These are phyloP conservation scores for Bradysia coprophila DNA, from an alignment of 1,140 invertebrate species.

Conservation along the genomic window DNA sequence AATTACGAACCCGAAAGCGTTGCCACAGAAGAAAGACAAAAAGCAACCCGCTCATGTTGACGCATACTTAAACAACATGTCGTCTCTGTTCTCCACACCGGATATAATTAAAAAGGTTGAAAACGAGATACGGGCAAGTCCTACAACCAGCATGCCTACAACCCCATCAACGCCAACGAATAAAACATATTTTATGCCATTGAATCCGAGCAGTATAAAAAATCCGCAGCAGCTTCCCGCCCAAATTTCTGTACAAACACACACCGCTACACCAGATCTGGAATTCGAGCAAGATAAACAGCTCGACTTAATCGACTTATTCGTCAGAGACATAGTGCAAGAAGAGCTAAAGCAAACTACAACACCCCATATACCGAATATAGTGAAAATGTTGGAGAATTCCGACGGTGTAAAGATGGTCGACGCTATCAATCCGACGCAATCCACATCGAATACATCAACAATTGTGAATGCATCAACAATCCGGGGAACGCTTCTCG, in stretches of 20 bases:
- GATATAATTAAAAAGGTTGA: slow-evolving; percentile 51
- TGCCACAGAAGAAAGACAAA: slow-evolving; percentile 39
- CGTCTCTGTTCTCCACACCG: slow-evolving; percentile 52
- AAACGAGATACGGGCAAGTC: slow-evolving; percentile 13
- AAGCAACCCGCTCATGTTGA: slow-evolving; percentile 33
- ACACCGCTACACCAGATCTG: slow-evolving; percentile 17
- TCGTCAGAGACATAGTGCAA: slow-evolving; percentile 14
- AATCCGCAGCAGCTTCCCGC: slow-evolving; percentile 14
- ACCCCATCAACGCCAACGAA: slow-evolving; percentile 7
- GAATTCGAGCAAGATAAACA: slow-evolving; percentile 20
- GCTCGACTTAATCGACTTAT: slow-evolving; percentile 22
- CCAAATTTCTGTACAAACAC: slow-evolving; percentile 19
- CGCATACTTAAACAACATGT: slow-evolving; percentile 37
- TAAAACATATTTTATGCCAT: background rate
- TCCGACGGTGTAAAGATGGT: slow-evolving; percentile 6
- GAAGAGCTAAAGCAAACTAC: slow-evolving; percentile 14
- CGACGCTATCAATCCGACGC: background rate
- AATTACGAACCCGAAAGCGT: slow-evolving; percentile 11
- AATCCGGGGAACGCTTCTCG: background rate
- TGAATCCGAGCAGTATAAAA: slow-evolving; percentile 9
- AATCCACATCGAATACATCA: background rate
- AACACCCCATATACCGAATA: slow-evolving; percentile 14
- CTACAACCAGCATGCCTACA: slow-evolving; percentile 26
- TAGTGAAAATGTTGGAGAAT: slow-evolving; percentile 22
- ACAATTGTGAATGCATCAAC: background rate